Percentiles rank a stretch among this genome's conserved stretches.
Conservation (phyloP, 2,113 vertebrate species). For the Hymenochirus boettgeri region DNA sequence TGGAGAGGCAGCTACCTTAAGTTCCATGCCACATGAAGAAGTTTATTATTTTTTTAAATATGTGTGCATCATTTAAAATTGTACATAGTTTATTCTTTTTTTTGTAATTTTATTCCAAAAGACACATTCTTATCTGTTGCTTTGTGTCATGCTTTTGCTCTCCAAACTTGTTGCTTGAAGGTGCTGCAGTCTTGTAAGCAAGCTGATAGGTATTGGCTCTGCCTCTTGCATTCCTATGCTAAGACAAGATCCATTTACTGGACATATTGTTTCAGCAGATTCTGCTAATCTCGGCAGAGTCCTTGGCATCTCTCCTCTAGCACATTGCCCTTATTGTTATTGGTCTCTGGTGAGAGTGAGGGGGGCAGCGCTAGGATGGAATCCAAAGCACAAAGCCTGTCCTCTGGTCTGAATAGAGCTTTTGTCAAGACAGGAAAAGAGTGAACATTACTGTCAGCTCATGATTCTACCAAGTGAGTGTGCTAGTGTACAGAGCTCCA, state of each 20-base stretch:
- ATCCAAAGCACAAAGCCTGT: slow-evolving; percentile 24
- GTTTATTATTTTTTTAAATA: too few relatives aligned
- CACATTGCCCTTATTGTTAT: slow-evolving; percentile 42
- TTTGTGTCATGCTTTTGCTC: too few relatives aligned
- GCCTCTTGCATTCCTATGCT: slow-evolving; percentile 33
- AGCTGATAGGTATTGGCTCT: neutral
- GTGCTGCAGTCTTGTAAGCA: neutral
- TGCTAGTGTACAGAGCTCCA: neutral
- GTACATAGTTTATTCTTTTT: too few relatives aligned
- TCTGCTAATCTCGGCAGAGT: slow-evolving; percentile 33
- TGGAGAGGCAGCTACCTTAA: slow-evolving; percentile 15
- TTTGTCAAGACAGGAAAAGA: slow-evolving; percentile 41
- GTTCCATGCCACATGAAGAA: neutral
- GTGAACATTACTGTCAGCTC: slow-evolving; percentile 16
- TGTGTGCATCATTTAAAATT: too few relatives aligned
- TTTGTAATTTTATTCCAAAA: too few relatives aligned
- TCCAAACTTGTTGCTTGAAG: neutral
- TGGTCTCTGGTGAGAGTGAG: slow-evolving; percentile 32
- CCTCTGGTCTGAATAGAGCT: slow-evolving; percentile 40
- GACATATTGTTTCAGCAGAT: slow-evolving; percentile 43
- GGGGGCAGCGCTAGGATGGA: slow-evolving; percentile 28
- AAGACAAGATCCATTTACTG: slow-evolving; percentile 33
- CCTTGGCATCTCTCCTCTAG: slow-evolving; percentile 24
- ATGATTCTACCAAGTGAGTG: neutral
- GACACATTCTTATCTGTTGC: too few relatives aligned